Evolutionary conservation across 2,797 vertebrate species (phyloP).

Genomic region (Sciurus carolinensis): DNA sequence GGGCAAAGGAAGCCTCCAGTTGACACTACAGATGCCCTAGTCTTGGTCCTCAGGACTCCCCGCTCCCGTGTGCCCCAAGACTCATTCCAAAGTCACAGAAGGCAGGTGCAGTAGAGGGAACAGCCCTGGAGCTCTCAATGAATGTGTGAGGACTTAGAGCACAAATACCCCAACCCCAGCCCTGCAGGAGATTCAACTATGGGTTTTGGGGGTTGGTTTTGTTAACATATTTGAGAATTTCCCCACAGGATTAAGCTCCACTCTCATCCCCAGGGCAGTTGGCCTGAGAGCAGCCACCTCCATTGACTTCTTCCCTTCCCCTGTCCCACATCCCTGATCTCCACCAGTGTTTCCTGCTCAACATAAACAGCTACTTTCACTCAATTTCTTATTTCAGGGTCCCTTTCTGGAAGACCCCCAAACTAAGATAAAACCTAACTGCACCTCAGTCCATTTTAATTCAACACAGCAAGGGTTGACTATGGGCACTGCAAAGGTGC

Average conservation of each 20-base stretch:
- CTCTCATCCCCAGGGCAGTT: neutral
- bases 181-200: neutral
- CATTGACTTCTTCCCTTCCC: neutral
- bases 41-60: neutral
- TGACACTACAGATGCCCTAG: rapidly evolving
- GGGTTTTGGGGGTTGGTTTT: rapidly evolving
- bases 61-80: neutral
- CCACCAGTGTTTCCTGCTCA: neutral
- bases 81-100: neutral
- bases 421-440: neutral
- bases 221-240: neutral
- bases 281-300: neutral
- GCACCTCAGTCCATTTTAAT: neutral
- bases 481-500: neutral
- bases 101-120: neutral
- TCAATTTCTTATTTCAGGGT: neutral
- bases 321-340: neutral
- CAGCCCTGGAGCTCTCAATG: neutral
- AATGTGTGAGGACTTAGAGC: neutral
- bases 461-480: neutral
- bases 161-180: neutral
- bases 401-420: neutral
- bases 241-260: neutral
- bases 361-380: neutral
- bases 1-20: neutral